Percentiles rank a stretch among this genome's conserved stretches.
Conservation (phyloP, 1,140 invertebrate genomes). For the Drosophila ironensis region DNA sequence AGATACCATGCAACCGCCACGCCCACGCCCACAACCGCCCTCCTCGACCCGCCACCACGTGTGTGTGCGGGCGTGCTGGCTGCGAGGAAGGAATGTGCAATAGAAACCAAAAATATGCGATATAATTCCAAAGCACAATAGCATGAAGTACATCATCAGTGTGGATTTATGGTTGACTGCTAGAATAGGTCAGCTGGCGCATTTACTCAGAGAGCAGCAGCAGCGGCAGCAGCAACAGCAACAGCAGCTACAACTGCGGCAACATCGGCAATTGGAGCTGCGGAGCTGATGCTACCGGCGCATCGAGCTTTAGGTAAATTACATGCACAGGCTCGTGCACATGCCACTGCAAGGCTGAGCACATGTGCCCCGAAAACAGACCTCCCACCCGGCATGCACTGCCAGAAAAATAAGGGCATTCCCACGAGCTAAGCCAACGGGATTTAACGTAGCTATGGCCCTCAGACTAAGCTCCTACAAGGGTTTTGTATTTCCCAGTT, state of each 20-base stretch:
- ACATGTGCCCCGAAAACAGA: conserved; percentile 25
- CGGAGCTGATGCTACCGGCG: conserved; percentile 34
- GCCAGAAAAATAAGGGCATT: background rate
- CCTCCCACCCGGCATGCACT: background rate
- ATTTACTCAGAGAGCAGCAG: conserved; percentile 54
- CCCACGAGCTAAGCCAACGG: no score
- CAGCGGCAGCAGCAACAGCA: conserved; percentile 12
- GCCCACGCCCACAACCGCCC: conserved; percentile 7
- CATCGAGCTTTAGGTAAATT: conserved; percentile 72
- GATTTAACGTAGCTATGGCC: no score
- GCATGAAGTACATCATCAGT: conserved; percentile 80
- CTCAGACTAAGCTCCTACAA: no score
- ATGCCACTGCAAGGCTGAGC: conserved; percentile 40
- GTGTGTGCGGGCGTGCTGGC: conserved; percentile 27
- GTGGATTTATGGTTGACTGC: conserved; percentile 80
- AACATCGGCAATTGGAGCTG: conserved; percentile 48
- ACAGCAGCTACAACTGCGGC: conserved; percentile 1
- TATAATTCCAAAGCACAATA: conserved; percentile 80
- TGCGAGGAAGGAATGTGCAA: conserved; percentile 76
- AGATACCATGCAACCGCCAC: conserved; percentile 49
- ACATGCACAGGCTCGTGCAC: conserved; percentile 64
- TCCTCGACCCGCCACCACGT: background rate
- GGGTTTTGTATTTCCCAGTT: no score
- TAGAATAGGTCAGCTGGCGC: conserved; percentile 77
- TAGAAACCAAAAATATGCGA: conserved; percentile 80